These are phyloP conservation scores for Columba guinea DNA, from an alignment of 2,797 vertebrate genomes.

Conservation along the genomic window DNA sequence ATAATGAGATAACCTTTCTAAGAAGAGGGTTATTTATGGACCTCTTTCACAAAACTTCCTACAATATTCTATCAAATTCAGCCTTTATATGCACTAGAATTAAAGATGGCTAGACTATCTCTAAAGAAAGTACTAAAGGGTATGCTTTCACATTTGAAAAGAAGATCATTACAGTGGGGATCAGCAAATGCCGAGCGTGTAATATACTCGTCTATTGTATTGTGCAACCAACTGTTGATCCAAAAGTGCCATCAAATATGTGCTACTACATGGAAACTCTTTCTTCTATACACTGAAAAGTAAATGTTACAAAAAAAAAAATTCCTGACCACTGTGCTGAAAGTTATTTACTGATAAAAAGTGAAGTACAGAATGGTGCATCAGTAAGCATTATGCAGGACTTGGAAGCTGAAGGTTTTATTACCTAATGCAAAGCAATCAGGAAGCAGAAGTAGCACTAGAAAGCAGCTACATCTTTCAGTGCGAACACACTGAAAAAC, in stretches of 20 bases:
- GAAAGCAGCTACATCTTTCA: not conserved
- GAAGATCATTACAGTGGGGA: not conserved
- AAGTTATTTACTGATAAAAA: not conserved
- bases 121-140: not conserved
- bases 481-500: not conserved
- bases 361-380: not conserved
- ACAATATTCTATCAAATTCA: not conserved
- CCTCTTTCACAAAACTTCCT: not conserved
- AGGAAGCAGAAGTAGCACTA: not conserved
- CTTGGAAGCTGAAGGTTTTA: not conserved
- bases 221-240: not conserved
- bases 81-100: not conserved
- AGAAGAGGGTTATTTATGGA: not conserved
- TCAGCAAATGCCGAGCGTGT: not conserved
- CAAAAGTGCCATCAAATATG: not conserved
- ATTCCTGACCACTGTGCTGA: not conserved
- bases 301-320: not conserved
- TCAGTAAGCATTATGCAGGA: not conserved
- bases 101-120: not conserved
- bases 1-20: not conserved
- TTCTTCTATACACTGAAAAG: not conserved
- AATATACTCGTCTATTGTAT: not conserved
- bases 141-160: not conserved
- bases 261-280: not conserved
- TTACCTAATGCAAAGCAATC: not conserved